phyloP scores from a whole-genome alignment of 2,797 vertebrate genomes.

The Mastacembelus armatus region DNA sequence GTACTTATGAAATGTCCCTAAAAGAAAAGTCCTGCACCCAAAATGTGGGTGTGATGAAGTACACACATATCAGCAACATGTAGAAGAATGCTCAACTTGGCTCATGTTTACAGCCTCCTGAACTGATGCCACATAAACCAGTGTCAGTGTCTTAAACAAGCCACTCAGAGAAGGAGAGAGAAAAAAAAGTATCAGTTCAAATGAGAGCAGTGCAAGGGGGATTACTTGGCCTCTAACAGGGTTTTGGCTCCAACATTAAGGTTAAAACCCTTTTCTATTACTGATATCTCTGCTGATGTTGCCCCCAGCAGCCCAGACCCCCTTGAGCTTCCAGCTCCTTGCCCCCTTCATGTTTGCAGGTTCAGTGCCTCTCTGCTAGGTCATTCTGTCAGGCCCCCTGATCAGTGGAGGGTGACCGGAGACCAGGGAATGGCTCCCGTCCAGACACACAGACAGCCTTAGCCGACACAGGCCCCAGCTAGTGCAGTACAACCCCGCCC shows the following conservation, averaged over 20 bases:
- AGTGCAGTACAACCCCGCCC: conserved; percentile 21
- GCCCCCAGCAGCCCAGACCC: conserved; percentile 66
- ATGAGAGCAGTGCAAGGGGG: conserved; percentile 81
- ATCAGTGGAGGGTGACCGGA: conserved; percentile 83
- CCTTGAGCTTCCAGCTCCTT: conserved; percentile 74
- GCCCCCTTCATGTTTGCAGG: conserved; percentile 85
- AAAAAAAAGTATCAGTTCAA: conserved; percentile 68
- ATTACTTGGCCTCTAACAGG: conserved; percentile 86
- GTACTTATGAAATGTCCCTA: background rate
- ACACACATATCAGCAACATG: too few species aligned
- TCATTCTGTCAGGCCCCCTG: conserved; percentile 83
- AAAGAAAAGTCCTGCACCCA: background rate
- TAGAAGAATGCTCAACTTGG: background rate
- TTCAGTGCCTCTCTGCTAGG: conserved; percentile 83
- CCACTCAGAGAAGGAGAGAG: conserved; percentile 19
- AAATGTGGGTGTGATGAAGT: too few species aligned
- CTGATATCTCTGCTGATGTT: conserved; percentile 83
- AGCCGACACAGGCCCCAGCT: conserved; percentile 50
- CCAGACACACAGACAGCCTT: conserved; percentile 68
- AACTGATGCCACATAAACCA: conserved; percentile 36
- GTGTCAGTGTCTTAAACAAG: conserved; percentile 45
- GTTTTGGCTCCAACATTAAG: conserved; percentile 88
- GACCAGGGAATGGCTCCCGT: conserved; percentile 71
- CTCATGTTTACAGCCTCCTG: conserved; percentile 36
- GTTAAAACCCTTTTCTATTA: conserved; percentile 90